These are phyloP conservation scores for Trichopoda pennipes DNA, from an alignment of 2,888 invertebrate species.

Conservation along the genomic window DNA sequence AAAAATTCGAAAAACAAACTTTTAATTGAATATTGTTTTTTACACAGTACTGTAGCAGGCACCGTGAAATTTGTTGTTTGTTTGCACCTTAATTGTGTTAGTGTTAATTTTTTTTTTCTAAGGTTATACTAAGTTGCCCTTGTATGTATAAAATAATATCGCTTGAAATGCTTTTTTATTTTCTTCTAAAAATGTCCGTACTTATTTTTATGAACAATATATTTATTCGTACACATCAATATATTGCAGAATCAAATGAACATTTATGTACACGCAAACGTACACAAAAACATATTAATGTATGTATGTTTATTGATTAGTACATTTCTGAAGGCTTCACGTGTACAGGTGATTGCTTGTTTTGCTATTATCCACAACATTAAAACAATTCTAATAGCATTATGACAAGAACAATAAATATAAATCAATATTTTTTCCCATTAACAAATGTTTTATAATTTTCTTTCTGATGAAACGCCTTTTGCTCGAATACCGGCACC, in stretches of 20 bases:
- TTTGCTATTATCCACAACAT: not conserved
- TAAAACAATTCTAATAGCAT: not conserved
- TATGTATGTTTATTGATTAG: too few species aligned
- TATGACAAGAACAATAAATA: conserved; percentile 24
- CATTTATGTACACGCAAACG: too few species aligned
- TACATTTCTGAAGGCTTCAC: too few species aligned
- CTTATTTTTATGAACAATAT: too few species aligned
- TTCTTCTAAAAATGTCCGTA: too few species aligned
- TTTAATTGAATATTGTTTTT: too few species aligned
- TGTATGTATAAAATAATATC: not conserved
- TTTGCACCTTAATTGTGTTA: conserved; percentile 8
- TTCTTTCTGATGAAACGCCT: conserved; percentile 14
- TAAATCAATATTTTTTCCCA: conserved; percentile 43
- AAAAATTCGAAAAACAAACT: too few species aligned
- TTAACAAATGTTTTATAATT: conserved; percentile 19
- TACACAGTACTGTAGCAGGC: too few species aligned
- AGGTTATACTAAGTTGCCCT: conserved; percentile 12
- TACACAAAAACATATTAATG: too few species aligned
- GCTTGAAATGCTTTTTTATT: too few species aligned
- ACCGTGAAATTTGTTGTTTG: not conserved
- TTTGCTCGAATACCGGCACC: not conserved
- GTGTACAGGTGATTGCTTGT: not conserved
- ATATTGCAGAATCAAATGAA: too few species aligned
- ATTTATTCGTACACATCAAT: too few species aligned
- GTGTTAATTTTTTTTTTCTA: not conserved